These are phyloP conservation scores for Zalophus californianus DNA, from an alignment of 2,797 vertebrate species.

Conservation along the genomic window DNA sequence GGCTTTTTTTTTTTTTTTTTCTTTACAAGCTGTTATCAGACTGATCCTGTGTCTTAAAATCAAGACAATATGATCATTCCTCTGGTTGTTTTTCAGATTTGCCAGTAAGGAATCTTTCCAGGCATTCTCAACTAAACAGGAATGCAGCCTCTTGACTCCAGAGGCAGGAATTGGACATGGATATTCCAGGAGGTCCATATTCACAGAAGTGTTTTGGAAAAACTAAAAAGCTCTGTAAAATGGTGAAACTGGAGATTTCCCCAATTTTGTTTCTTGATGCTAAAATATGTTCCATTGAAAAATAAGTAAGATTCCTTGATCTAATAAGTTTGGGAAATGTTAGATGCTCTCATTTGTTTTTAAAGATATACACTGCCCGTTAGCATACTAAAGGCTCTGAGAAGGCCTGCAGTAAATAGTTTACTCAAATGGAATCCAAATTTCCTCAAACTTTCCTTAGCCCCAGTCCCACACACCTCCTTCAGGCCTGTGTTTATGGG, in stretches of 20 bases:
- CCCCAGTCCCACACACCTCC: not conserved
- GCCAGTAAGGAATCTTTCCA: not conserved
- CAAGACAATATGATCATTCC: not conserved
- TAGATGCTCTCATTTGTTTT: not conserved
- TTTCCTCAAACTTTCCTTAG: not conserved
- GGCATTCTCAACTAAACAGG: not conserved
- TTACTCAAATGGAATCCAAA: not conserved
- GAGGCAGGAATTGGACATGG: not conserved
- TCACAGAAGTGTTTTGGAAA: not conserved
- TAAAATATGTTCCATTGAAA: not conserved
- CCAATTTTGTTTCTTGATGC: not conserved
- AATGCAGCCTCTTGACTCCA: not conserved
- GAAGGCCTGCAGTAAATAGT: not conserved
- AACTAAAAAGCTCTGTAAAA: slow-evolving; percentile 20
- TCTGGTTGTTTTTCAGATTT: not conserved
- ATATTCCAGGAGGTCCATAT: not conserved
- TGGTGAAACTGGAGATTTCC: not conserved
- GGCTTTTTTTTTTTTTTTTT: not conserved
- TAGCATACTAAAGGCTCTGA: not conserved
- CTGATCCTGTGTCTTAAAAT: not conserved
- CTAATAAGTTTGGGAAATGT: not conserved
- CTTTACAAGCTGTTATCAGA: not conserved
- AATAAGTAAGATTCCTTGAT: not conserved
- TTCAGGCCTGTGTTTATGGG: not conserved
- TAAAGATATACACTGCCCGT: not conserved